Evolutionary conservation across 2,888 invertebrate genomes (phyloP).

Genomic region (Ryuthela nishihirai): DNA sequence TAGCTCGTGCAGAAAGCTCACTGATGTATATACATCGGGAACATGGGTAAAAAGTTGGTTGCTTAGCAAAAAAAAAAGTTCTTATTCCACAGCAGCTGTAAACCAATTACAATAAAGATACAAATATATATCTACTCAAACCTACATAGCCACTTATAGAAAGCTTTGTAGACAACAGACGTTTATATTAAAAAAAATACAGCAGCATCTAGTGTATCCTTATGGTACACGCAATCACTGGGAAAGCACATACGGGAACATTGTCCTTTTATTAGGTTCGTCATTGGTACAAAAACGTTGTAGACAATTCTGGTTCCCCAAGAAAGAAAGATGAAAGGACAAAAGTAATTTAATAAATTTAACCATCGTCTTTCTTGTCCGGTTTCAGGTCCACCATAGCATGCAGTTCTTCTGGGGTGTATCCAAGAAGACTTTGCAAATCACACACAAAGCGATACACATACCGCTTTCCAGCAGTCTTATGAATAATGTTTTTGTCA

Average conservation of each 20-base stretch:
- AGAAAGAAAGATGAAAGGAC: background rate
- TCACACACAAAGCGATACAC: conserved; percentile 99
- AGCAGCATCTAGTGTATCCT: conserved; percentile 6
- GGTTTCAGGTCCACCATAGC: conserved; percentile 93
- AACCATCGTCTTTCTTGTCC: conserved; percentile 89
- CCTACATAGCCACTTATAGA: conserved; percentile 33
- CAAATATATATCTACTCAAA: conserved; percentile 12
- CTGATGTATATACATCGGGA: too few relatives aligned
- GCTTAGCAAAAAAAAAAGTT: too few relatives aligned
- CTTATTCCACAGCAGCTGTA: conserved; percentile 8
- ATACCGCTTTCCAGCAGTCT: conserved; percentile 97
- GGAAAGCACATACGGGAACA: conserved; percentile 29
- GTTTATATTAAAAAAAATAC: background rate
- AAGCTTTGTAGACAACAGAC: conserved; percentile 35
- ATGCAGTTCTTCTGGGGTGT: conserved; percentile 91
- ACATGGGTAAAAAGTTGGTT: too few relatives aligned
- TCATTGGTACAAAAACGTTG: background rate
- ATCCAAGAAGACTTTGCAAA: conserved; percentile 90
- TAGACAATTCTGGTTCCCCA: background rate
- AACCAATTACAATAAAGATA: conserved; percentile 11
- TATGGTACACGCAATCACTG: conserved; percentile 18
- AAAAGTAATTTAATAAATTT: conserved; percentile 1
- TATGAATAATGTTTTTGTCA: conserved; percentile 98
- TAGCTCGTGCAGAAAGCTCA: too few relatives aligned
- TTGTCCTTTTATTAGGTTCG: too few relatives aligned